A percentile compares a stretch with the other conserved stretches of the same genome.
Evolutionary conservation across 2,888 invertebrate genomes (phyloP).

Genomic region (Hirtodrosophila histrioides): DNA sequence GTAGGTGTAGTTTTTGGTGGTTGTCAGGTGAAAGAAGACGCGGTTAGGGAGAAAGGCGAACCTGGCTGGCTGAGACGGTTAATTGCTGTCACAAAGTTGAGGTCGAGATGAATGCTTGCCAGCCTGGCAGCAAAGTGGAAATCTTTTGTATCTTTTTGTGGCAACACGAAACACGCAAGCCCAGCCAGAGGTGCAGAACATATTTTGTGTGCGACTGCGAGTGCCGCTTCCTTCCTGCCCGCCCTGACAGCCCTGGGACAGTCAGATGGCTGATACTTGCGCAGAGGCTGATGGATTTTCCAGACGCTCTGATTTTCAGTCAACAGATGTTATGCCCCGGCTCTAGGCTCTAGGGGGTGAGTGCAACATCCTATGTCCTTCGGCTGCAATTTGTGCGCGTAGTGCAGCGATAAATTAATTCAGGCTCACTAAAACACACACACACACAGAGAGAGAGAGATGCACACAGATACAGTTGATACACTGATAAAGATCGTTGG

Average conservation of each 20-base stretch:
- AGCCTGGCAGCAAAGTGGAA: conserved; percentile 41
- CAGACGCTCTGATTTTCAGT: conserved; percentile 42
- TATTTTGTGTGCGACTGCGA: conserved; percentile 39
- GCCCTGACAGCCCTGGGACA: conserved; percentile 10
- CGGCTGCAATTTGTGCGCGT: conserved; percentile 83
- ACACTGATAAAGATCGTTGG: conserved; percentile 58
- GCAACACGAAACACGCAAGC: conserved; percentile 58
- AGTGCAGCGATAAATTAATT: conserved; percentile 83
- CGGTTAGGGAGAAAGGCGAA: conserved; percentile 46
- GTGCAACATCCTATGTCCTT: conserved; percentile 71
- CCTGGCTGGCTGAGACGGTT: conserved; percentile 75
- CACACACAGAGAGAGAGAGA: conserved; percentile 20
- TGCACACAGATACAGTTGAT: conserved; percentile 15
- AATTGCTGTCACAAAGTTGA: conserved; percentile 81
- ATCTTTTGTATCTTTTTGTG: conserved; percentile 58
- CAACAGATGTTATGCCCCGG: conserved; percentile 24
- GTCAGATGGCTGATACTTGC: conserved; percentile 47
- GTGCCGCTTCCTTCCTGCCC: conserved; percentile 60
- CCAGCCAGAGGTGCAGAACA: conserved; percentile 69
- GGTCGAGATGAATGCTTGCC: conserved; percentile 28
- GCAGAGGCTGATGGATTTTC: conserved; percentile 38
- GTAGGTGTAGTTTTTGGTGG: conserved; percentile 28
- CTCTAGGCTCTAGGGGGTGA: conserved; percentile 14
- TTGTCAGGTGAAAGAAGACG: conserved; percentile 35
- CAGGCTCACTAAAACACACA: conserved; percentile 35